Conservation (phyloP, 2,888 invertebrate genomes). For the Dichetophora obliterata region DNA sequence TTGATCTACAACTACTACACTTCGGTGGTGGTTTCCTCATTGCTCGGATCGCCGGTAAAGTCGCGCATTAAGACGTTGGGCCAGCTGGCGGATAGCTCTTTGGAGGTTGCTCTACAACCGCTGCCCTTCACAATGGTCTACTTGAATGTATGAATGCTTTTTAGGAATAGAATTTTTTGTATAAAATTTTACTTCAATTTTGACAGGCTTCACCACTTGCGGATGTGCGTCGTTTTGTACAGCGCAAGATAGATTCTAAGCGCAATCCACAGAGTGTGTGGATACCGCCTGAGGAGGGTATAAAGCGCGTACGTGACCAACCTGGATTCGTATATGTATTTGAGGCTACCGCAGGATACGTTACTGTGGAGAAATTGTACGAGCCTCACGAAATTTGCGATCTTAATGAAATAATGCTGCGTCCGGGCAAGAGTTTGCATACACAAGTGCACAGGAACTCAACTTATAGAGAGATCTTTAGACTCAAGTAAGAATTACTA, state of each 20-base stretch:
- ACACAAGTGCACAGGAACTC: constrained; percentile 60
- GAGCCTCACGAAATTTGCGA: constrained; percentile 65
- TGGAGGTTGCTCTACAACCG: constrained; percentile 72
- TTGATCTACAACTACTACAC: constrained; percentile 76
- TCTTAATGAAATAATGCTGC: constrained; percentile 63
- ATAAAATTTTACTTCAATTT: not conserved
- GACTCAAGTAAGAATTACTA: constrained; percentile 55
- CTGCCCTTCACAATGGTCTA: constrained; percentile 62
- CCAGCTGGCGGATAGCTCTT: constrained; percentile 72
- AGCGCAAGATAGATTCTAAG: constrained; percentile 42
- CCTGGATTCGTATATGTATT: constrained; percentile 64
- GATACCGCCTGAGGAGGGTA: constrained; percentile 58
- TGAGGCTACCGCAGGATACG: constrained; percentile 60
- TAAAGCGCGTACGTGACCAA: constrained; percentile 58
- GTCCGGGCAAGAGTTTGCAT: constrained; percentile 56
- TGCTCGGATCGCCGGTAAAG: constrained; percentile 73
- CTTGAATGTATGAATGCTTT: constrained; percentile 57
- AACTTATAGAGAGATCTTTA: constrained; percentile 62
- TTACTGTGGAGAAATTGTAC: constrained; percentile 58
- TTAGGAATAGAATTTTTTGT: not conserved
- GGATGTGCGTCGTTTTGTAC: constrained; percentile 55
- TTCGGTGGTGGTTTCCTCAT: constrained; percentile 75
- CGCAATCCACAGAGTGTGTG: constrained; percentile 55
- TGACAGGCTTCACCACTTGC: constrained; percentile 54
- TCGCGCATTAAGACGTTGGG: constrained; percentile 70